Evolutionary conservation across 2,888 invertebrate species (phyloP), one percentile per base, ranked within the genome.

Genomic region (Zeuzera pyrina): DNA sequence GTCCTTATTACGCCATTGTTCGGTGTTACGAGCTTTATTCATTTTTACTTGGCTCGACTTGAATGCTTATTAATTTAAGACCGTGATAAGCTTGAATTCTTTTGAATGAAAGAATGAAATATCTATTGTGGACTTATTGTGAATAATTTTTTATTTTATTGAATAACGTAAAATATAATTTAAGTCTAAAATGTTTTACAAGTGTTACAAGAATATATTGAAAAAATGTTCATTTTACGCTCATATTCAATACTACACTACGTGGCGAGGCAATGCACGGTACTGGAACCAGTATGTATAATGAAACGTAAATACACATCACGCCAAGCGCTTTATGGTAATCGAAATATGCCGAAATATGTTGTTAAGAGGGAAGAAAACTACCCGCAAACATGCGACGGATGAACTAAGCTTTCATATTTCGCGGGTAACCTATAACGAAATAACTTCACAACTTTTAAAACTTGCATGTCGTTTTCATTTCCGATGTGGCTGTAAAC

Each of bases 21-120:
- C 83, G 65, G 70, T 74, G 71, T 79, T 78, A 81, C 76, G 74
- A 71, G 78, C 72, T 67, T 79, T 78, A 83, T 79, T 83, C 81
- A 81, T 81, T 81, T 79, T 83, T 81, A 81, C 81, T 81, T 81
- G 83, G 83, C 83, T 81, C 79, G 74, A 67, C 78, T 74, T 83
- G 81, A 81, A 81, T 81, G 70, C 83, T 81, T 83, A 83, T 81
- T 81, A 83, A 83, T 83, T 83, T 83, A 83, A 70, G 81, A 63
- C 79, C 66, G 65, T 79, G 79, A 81, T 79, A 81, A 79, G 81
- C 81, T 73, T 49, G 77, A 74, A 70, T 78, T 78, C 78, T 79
- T 76, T 76, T 78, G 71, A 78, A 79, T 77, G 72, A 64, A 67
- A 57, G 59, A 66, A 72, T 63, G 71, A 72, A 79, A 76, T 68